These are phyloP conservation scores for Phoxinus dragarum DNA, from an alignment of 2,797 vertebrate genomes.

Conservation along the genomic window DNA sequence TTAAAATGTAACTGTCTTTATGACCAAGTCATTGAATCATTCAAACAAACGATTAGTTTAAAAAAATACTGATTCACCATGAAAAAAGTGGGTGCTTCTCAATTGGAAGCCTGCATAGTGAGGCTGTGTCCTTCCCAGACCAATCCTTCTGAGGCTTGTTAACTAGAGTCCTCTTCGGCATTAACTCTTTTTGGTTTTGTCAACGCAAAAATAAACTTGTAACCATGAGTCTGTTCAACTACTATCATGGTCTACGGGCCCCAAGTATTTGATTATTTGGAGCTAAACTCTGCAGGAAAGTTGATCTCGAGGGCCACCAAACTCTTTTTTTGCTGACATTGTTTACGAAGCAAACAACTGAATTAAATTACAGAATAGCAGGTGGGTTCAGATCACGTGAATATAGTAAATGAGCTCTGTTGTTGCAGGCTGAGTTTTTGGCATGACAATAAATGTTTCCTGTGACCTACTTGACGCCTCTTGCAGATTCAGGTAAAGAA, in stretches of 20 bases:
- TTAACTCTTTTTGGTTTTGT: no score
- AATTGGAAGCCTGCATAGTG: background rate
- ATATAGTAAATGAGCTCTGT: background rate
- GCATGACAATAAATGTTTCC: background rate
- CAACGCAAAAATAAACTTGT: no score
- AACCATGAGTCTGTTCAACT: no score
- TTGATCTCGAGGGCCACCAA: background rate
- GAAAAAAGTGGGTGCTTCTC: background rate
- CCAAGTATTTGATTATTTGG: background rate
- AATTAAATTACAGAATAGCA: background rate
- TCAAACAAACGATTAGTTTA: background rate
- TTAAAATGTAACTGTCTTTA: background rate
- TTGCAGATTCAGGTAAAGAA: slow-evolving; percentile 20
- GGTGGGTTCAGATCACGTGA: background rate
- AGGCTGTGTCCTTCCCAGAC: no score
- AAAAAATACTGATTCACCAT: background rate
- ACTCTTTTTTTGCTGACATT: background rate
- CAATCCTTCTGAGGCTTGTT: no score
- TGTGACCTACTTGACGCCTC: background rate
- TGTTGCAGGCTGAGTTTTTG: slow-evolving; percentile 7
- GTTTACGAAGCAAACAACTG: background rate
- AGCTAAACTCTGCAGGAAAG: background rate
- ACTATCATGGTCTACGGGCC: no score
- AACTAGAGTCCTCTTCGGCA: no score
- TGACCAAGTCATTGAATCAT: background rate